Evolutionary conservation across 92 coral and sea anemone genomes (phyloP).

Genomic region (Epizoanthus rinbou): DNA sequence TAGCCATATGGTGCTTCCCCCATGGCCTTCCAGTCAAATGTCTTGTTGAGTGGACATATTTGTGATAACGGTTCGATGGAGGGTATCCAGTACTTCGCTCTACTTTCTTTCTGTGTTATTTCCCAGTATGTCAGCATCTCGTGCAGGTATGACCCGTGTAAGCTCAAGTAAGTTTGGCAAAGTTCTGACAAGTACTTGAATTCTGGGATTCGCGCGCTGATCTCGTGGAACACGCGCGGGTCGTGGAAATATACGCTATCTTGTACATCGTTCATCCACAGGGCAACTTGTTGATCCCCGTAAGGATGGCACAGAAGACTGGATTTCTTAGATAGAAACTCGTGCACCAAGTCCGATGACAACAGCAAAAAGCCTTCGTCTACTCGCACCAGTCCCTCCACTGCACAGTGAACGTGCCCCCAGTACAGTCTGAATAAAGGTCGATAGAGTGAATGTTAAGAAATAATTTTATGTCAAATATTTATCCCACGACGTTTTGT

Average conservation of each 20-base stretch:
- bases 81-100: slow-evolving; percentile 71
- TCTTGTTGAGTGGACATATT: slow-evolving; percentile 71
- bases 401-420: slow-evolving; percentile 90
- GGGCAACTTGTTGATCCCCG: slow-evolving; percentile 91
- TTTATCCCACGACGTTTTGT: too few species aligned
- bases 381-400: slow-evolving; percentile 87
- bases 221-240: slow-evolving; percentile 79
- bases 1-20: slow-evolving; percentile 81
- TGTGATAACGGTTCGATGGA: slow-evolving; percentile 76
- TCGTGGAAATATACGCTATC: slow-evolving; percentile 88
- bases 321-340: slow-evolving; percentile 65
- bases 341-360: slow-evolving; percentile 72
- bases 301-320: slow-evolving; percentile 89
- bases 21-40: slow-evolving; percentile 88
- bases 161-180: slow-evolving; percentile 73
- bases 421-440: slow-evolving; percentile 76
- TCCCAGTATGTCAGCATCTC: slow-evolving; percentile 85
- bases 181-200: slow-evolving; percentile 62
- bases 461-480: background rate
- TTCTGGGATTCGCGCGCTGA: slow-evolving; percentile 75
- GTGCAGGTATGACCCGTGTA: slow-evolving; percentile 91
- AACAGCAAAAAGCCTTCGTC: slow-evolving; percentile 93
- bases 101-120: slow-evolving; percentile 53
- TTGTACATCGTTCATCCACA: slow-evolving; percentile 90
- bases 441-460: background rate